Evolutionary conservation across 2,797 vertebrate species (phyloP), one percentile per base, ranked within the genome.

Genomic region (Rachycentron canadum): DNA sequence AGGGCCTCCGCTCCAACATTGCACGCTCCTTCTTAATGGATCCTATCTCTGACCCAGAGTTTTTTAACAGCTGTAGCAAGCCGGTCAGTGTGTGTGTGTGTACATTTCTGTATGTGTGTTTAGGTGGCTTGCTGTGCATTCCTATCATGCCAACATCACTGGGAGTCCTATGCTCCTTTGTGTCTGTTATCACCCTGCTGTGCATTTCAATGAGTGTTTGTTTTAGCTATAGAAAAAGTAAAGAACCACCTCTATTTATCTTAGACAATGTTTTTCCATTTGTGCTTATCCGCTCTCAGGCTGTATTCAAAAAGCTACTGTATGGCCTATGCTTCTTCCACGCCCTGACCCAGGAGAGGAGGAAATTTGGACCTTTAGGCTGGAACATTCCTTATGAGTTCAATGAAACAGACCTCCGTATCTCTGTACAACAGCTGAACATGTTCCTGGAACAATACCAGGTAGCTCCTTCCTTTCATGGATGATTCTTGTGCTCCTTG

Each of bases 381-480:
- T 98, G 97, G 97, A 98, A 98, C 87, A 97, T 97, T 82, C 96
- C 96, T 0, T 97, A 97, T 0, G 96, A 97, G 87, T 98, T 98
- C 91, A 97, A 97, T 0, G 96, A 97, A 89, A 97, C 97, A 0
- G 96, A 98, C 86, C 92, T 97, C 40, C 92, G 96, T 17, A 97
- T 98, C 90, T 98, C 97, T 0, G 96, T 96, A 2, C 96, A 97
- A 79, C 97, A 98, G 66, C 93, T 97, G 8, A 95, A 95, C 76
- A 96, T 97, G 96, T 97, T 98, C 87, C 93, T 97, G 4, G 92
- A 97, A 78, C 96, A 97, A 82, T 97, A 97, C 7, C 88, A 96
- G 95, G 97, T 97, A 10, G 8, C 3, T 43, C 6, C 57, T 47
- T 56, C 10, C 7, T 25, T 30, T 65, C 2, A 43, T 0, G 1